These are phyloP conservation scores for Platichthys flesus DNA, from an alignment of 2,113 vertebrate species.

Conservation along the genomic window DNA sequence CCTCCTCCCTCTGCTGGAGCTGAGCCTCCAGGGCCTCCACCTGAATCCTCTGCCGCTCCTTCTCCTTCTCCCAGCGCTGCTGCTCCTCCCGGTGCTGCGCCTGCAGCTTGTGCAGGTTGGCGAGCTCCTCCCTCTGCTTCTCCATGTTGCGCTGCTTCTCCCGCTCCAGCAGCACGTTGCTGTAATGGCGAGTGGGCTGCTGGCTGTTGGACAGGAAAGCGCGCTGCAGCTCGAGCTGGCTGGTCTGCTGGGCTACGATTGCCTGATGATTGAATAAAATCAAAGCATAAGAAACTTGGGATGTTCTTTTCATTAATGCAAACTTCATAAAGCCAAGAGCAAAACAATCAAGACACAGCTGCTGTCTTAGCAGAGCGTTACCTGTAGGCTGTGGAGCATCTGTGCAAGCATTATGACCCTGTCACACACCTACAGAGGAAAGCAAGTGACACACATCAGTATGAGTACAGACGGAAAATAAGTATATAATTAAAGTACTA, in stretches of 20 bases:
- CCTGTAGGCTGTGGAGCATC: slow-evolving; percentile 89
- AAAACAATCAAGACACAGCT: too few species aligned
- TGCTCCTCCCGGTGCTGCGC: slow-evolving; percentile 87
- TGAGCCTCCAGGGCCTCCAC: slow-evolving; percentile 71
- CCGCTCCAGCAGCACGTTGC: slow-evolving; percentile 88
- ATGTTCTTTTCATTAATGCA: too few species aligned
- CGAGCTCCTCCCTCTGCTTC: slow-evolving; percentile 90
- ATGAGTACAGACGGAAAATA: neutral
- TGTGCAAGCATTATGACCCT: slow-evolving; percentile 82
- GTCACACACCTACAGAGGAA: slow-evolving; percentile 81
- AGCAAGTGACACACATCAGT: neutral
- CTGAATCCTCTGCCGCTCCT: slow-evolving; percentile 77
- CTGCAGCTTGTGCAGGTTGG: slow-evolving; percentile 86
- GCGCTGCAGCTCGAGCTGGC: slow-evolving; percentile 85
- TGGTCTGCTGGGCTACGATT: slow-evolving; percentile 87
- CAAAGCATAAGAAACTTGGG: too few species aligned
- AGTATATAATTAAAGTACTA: neutral
- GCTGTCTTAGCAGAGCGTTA: slow-evolving; percentile 55
- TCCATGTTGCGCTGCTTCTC: slow-evolving; percentile 92
- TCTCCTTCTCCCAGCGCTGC: slow-evolving; percentile 89
- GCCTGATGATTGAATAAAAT: slow-evolving; percentile 72
- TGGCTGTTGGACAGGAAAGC: slow-evolving; percentile 80
- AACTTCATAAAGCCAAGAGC: too few species aligned
- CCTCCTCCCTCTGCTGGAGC: slow-evolving; percentile 80
- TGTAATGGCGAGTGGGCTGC: slow-evolving; percentile 82